phyloP scores from a whole-genome alignment of 2,797 vertebrate genomes.

The Chaenodraco wilsoni region DNA sequence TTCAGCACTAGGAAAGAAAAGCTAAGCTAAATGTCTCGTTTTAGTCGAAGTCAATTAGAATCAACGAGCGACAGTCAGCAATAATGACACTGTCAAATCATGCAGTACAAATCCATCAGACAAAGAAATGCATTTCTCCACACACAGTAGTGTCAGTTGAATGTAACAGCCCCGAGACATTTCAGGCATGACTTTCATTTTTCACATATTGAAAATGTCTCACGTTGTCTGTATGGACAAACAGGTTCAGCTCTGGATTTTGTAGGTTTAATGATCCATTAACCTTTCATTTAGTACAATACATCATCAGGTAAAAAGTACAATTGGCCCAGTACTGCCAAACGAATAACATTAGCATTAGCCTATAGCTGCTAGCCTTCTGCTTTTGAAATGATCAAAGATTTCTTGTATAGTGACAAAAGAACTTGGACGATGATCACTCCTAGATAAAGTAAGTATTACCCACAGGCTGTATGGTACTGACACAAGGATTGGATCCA shows the following conservation, averaged over 20 bases:
- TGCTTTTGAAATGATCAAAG: not conserved
- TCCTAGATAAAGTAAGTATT: not conserved
- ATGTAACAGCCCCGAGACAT: constrained; percentile 1
- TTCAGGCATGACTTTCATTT: constrained; percentile 4
- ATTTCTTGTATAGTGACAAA: too few relatives aligned
- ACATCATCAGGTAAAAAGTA: not conserved
- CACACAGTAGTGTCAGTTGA: not conserved
- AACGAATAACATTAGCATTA: not conserved
- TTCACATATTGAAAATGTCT: not conserved
- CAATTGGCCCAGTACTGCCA: not conserved
- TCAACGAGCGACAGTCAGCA: not conserved
- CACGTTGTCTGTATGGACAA: not conserved
- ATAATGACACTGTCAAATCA: constrained; percentile 19
- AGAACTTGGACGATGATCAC: not conserved
- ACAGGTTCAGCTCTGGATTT: not conserved
- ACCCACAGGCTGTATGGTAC: too few relatives aligned
- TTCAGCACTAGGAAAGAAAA: not conserved
- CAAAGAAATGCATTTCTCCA: constrained; percentile 13
- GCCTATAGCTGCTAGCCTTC: not conserved
- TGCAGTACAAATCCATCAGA: constrained; percentile 10
- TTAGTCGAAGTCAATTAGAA: constrained; percentile 6
- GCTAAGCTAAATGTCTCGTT: constrained; percentile 12
- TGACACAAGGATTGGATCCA: not conserved
- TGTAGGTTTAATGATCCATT: not conserved
- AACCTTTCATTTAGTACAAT: not conserved